Evolutionary conservation across 2,113 vertebrate genomes (phyloP).

Genomic region (Calypte anna): DNA sequence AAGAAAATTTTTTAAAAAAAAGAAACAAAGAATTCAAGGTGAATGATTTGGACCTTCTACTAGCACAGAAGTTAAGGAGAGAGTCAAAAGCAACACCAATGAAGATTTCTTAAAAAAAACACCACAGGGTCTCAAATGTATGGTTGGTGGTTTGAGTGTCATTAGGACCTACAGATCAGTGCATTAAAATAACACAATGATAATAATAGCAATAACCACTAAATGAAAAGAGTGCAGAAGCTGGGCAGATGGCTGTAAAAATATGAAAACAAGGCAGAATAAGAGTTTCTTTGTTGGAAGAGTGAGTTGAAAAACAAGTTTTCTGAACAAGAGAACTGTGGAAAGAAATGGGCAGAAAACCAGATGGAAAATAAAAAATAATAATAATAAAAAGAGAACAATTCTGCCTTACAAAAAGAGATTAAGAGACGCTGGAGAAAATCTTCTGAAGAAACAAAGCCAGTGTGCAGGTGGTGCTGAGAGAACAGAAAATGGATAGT

Average conservation of each 20-base stretch:
- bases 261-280: neutral
- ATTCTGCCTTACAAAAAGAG: neutral
- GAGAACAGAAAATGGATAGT: neutral
- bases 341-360: neutral
- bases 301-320: neutral
- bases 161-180: neutral
- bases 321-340: neutral
- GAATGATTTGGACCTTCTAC: neutral
- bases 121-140: no score
- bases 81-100: neutral
- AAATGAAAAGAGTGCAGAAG: neutral
- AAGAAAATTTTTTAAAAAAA: rapidly evolving
- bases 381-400: neutral
- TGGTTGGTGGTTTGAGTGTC: neutral
- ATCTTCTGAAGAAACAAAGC: neutral
- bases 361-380: neutral
- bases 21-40: no score
- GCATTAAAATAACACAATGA: neutral
- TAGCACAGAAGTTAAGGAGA: neutral
- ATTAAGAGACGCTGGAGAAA: neutral
- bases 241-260: neutral
- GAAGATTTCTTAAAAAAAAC: neutral
- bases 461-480: neutral
- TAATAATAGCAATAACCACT: neutral
- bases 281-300: neutral